A percentile compares a stretch with the other conserved stretches of the same genome.
phyloP scores from a whole-genome alignment of 2,888 invertebrate genomes.

The Folsomia manolachei region DNA sequence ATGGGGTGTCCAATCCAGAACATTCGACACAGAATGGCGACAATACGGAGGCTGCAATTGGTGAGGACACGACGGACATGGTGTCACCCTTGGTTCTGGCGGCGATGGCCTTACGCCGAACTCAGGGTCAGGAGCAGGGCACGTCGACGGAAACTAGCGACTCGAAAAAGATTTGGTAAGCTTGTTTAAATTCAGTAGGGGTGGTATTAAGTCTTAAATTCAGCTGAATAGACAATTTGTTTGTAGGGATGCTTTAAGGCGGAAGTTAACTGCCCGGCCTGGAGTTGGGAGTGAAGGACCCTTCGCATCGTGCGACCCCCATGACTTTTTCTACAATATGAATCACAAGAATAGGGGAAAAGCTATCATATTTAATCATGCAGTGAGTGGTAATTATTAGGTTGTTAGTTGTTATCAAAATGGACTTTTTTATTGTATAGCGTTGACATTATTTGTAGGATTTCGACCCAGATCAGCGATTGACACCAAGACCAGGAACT shows the following conservation, averaged over 20 bases:
- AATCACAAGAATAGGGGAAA: slow-evolving; percentile 43
- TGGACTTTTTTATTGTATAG: not conserved
- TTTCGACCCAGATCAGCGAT: slow-evolving; percentile 44
- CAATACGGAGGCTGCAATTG: too few relatives aligned
- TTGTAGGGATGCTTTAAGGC: not conserved
- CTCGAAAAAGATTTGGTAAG: slow-evolving; percentile 42
- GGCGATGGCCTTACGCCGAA: too few relatives aligned
- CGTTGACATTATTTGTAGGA: not conserved
- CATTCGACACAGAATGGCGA: too few relatives aligned
- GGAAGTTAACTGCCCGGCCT: not conserved
- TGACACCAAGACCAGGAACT: slow-evolving; percentile 38
- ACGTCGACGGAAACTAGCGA: slow-evolving; percentile 39
- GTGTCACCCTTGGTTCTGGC: too few relatives aligned
- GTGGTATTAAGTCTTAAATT: too few relatives aligned
- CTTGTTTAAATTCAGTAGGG: too few relatives aligned
- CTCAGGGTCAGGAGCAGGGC: too few relatives aligned
- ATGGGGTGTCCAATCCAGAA: too few relatives aligned
- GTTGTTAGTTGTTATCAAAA: slow-evolving; percentile 7
- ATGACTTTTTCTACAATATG: slow-evolving; percentile 50
- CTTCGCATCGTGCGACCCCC: too few relatives aligned
- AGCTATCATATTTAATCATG: slow-evolving; percentile 49
- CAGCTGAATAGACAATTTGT: slow-evolving; percentile 2
- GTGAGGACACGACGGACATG: too few relatives aligned
- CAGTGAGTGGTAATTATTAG: slow-evolving; percentile 30
- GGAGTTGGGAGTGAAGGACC: not conserved